phyloP scores from a whole-genome alignment of 2,888 invertebrate genomes.

The Dasysyrphus albostriatus region DNA sequence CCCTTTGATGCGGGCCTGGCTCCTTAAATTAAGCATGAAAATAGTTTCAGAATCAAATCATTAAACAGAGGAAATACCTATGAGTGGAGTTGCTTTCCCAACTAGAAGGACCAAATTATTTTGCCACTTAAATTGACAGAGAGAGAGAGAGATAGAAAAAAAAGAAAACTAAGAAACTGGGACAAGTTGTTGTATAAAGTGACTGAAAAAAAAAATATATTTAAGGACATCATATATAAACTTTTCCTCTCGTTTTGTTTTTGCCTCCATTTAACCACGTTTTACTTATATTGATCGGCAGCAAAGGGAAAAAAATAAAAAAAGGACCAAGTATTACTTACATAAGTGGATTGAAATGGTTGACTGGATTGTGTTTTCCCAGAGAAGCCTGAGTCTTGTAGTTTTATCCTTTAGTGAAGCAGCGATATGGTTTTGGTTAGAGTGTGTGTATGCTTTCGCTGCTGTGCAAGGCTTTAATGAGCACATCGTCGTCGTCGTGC shows the following conservation, averaged over 20 bases:
- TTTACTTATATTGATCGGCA: constrained; percentile 47
- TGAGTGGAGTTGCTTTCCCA: not conserved
- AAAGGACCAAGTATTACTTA: constrained; percentile 38
- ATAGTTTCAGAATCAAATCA: no score
- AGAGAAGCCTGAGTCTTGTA: not conserved
- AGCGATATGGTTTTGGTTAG: constrained; percentile 6
- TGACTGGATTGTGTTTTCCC: constrained; percentile 35
- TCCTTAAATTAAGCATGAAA: no score
- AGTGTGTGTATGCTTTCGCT: not conserved
- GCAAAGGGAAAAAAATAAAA: constrained; percentile 1
- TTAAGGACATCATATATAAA: constrained; percentile 36
- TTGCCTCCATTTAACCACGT: not conserved
- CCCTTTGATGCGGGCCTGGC: no score
- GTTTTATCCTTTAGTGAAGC: constrained; percentile 31
- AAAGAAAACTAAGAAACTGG: constrained; percentile 47
- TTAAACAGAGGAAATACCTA: no score
- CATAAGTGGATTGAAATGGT: constrained; percentile 63
- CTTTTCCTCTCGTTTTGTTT: not conserved
- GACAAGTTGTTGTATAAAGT: constrained; percentile 64
- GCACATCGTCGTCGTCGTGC: constrained; percentile 13
- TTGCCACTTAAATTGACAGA: constrained; percentile 10
- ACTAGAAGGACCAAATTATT: constrained; percentile 3
- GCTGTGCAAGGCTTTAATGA: constrained; percentile 29
- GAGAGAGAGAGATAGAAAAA: not conserved
- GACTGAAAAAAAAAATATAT: constrained; percentile 37